A percentile compares a stretch with the other conserved stretches of the same genome.
phyloP scores from a whole-genome alignment of 2,113 vertebrate genomes.

The Sciurus niger region DNA sequence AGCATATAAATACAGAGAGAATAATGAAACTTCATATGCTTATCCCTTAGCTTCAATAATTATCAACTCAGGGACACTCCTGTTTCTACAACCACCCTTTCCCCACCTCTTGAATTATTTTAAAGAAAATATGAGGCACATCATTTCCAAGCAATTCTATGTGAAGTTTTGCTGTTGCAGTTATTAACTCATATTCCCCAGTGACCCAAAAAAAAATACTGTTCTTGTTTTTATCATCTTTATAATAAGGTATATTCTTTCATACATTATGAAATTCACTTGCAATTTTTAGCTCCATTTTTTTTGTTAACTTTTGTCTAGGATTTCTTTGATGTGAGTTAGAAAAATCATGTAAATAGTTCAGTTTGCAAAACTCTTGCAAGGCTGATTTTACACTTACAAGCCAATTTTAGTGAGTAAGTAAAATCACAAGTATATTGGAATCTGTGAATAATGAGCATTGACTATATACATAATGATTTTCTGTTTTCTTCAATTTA shows the following conservation, averaged over 20 bases:
- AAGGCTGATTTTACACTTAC: not conserved
- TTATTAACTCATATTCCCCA: not conserved
- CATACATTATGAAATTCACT: not conserved
- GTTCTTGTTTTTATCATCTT: not conserved
- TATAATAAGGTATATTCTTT: not conserved
- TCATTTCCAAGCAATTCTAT: not conserved
- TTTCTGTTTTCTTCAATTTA: constrained; percentile 17
- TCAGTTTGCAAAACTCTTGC: not conserved
- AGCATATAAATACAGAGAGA: not conserved
- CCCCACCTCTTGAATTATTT: not conserved
- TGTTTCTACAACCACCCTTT: not conserved
- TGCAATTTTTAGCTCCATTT: not conserved
- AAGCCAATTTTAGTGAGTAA: not conserved
- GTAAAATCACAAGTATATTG: not conserved
- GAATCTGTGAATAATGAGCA: not conserved
- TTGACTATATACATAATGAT: not conserved
- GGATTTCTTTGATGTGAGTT: not conserved
- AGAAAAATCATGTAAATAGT: not conserved
- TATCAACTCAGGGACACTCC: not conserved
- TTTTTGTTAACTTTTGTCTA: not conserved
- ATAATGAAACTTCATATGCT: not conserved
- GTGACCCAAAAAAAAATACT: not conserved
- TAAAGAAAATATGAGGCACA: not conserved
- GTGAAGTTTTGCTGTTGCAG: not conserved
- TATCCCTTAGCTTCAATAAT: not conserved